Evolutionary conservation across 2,888 invertebrate species (phyloP).

Genomic region (Molorchus minor): DNA sequence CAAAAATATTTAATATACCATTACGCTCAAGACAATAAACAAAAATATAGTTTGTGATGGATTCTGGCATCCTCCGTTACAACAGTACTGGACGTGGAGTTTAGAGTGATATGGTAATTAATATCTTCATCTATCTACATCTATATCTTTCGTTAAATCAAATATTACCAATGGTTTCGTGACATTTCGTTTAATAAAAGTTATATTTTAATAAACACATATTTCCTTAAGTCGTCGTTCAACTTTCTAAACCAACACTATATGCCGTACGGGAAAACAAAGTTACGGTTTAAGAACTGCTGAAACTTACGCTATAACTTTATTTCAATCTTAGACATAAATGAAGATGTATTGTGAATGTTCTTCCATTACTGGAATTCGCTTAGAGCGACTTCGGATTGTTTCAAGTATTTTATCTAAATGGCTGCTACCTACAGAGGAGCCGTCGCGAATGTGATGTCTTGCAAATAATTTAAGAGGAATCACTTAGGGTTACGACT

Average conservation of each 20-base stretch:
- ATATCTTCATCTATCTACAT: too few species aligned
- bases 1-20: too few species aligned
- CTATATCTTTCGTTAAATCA: too few species aligned
- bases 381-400: slow-evolving; percentile 48
- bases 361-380: slow-evolving; percentile 55
- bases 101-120: too few species aligned
- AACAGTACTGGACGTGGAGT: too few species aligned
- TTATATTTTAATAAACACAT: too few species aligned
- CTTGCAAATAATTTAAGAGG: background rate
- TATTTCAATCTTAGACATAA: slow-evolving; percentile 61
- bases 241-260: background rate
- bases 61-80: too few species aligned
- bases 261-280: background rate
- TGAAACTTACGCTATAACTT: slow-evolving; percentile 60
- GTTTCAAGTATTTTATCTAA: slow-evolving; percentile 55
- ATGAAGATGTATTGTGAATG: slow-evolving; percentile 59
- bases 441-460: background rate
- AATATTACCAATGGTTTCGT: too few species aligned
- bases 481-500: background rate
- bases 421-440: slow-evolving; percentile 38
- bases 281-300: slow-evolving; percentile 44
- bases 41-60: too few species aligned
- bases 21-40: too few species aligned
- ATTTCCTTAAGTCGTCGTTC: too few species aligned
- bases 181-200: too few species aligned